phyloP scores from a whole-genome alignment of 2,113 vertebrate species.

The Anhinga rufa region DNA sequence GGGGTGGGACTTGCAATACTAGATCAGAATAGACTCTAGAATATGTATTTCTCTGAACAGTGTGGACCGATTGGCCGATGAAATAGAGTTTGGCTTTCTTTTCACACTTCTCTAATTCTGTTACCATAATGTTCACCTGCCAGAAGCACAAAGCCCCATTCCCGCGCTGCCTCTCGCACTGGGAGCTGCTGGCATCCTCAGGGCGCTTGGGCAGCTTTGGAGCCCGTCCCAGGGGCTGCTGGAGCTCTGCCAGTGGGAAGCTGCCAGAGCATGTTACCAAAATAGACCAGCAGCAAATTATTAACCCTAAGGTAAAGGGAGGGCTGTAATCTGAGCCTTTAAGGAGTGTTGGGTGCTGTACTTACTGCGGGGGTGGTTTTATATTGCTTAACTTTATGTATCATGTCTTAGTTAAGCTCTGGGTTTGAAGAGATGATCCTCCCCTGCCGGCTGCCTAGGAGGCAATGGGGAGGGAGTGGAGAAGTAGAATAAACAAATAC shows the following conservation, averaged over 20 bases:
- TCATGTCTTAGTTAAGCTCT: neutral
- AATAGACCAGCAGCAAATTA: neutral
- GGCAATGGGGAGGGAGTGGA: neutral
- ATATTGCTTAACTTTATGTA: neutral
- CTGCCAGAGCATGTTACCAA: neutral
- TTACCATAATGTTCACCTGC: neutral
- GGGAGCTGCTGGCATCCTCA: rapidly evolving
- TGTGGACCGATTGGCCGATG: rapidly evolving
- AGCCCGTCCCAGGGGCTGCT: neutral
- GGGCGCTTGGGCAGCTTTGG: neutral
- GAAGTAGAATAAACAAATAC: neutral
- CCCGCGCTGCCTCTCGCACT: rapidly evolving
- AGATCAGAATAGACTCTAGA: neutral
- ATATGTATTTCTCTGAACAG: neutral
- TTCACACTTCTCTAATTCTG: neutral
- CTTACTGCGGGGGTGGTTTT: neutral
- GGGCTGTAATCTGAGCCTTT: neutral
- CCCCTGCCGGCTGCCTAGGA: neutral
- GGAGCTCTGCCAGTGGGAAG: neutral
- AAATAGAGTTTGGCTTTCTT: neutral
- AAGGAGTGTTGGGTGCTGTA: neutral
- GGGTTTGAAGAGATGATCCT: neutral
- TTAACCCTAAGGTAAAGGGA: neutral
- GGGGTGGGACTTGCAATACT: neutral
- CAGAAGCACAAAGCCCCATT: rapidly evolving